Conservation (phyloP, 2,888 invertebrate genomes). For the Drosophila suboccidentalis region DNA sequence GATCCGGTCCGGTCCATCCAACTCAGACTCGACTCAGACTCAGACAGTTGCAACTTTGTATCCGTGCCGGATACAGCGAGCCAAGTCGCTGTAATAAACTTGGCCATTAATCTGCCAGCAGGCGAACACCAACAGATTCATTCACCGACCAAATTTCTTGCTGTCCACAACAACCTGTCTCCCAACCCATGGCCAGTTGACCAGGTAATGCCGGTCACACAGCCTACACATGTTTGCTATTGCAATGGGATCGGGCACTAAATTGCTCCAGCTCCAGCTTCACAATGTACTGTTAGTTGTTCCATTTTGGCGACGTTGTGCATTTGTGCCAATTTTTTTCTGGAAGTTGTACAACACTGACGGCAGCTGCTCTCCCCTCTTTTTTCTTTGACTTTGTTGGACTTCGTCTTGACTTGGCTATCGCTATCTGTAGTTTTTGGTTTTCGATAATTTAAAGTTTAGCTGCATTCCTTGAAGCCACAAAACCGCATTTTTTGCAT, state of each 20-base stretch:
- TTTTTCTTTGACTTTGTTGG: neutral
- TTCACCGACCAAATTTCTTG: conserved; percentile 39
- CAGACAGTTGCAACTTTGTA: conserved; percentile 10
- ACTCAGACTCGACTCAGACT: neutral
- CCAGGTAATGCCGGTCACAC: conserved; percentile 45
- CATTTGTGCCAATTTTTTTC: conserved; percentile 78
- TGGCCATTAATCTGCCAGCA: conserved; percentile 36
- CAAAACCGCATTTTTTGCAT: conserved; percentile 70
- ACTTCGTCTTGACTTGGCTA: conserved; percentile 17
- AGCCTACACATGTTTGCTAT: conserved; percentile 55
- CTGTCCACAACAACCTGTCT: conserved; percentile 37
- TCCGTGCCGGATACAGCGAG: conserved; percentile 42
- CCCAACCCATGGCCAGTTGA: conserved; percentile 25
- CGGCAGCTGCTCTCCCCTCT: conserved; percentile 18
- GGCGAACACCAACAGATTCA: conserved; percentile 26
- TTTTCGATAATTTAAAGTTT: conserved; percentile 70
- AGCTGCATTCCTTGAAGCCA: conserved; percentile 68
- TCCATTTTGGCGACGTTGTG: conserved; percentile 69
- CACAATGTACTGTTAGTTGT: conserved; percentile 74
- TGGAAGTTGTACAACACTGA: conserved; percentile 31
- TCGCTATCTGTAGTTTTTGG: conserved; percentile 56
- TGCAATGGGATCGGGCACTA: conserved; percentile 58
- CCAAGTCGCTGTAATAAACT: conserved; percentile 26
- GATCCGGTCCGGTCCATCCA: conserved; percentile 11
- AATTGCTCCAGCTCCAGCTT: conserved; percentile 43